Percentiles rank a stretch among this genome's conserved stretches.
phyloP scores from a whole-genome alignment of 1,140 invertebrate genomes.

The Zophobas atratus region DNA sequence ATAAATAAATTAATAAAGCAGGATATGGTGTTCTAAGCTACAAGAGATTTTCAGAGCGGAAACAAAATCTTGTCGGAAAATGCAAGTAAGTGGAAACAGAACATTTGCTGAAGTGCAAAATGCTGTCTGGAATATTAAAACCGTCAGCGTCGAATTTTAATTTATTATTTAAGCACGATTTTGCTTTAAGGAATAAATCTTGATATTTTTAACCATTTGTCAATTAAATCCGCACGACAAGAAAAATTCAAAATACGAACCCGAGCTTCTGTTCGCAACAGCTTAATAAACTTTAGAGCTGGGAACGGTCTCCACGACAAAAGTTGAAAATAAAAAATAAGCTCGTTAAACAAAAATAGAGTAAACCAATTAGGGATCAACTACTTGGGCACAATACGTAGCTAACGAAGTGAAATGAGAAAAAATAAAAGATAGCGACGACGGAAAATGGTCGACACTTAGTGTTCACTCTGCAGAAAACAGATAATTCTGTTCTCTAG shows the following conservation, averaged over 20 bases:
- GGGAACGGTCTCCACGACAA: neutral
- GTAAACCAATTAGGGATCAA: slow-evolving; percentile 40
- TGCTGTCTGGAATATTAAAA: slow-evolving; percentile 20
- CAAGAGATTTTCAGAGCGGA: neutral
- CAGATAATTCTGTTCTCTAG: slow-evolving; percentile 56
- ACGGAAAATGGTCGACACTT: slow-evolving; percentile 50
- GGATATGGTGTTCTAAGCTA: neutral
- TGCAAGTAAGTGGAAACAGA: slow-evolving; percentile 36
- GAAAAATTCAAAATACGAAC: neutral
- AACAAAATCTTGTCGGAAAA: slow-evolving; percentile 12
- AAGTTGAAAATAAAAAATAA: slow-evolving; percentile 34
- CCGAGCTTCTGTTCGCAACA: neutral
- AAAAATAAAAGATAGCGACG: slow-evolving; percentile 43
- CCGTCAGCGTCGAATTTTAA: slow-evolving; percentile 15
- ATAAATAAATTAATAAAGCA: too few species aligned
- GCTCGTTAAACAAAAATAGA: slow-evolving; percentile 30
- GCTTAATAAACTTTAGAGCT: neutral
- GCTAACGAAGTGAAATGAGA: slow-evolving; percentile 47
- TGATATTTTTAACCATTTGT: slow-evolving; percentile 4
- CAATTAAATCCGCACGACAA: neutral
- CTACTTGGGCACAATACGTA: slow-evolving; percentile 36
- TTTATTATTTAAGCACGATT: slow-evolving; percentile 16
- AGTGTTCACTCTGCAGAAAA: slow-evolving; percentile 58
- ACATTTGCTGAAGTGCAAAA: slow-evolving; percentile 9
- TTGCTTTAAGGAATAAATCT: neutral